Base-by-base conservation (phyloP, 2,113 vertebrate species). In the Platysternon megacephalum region DNA sequence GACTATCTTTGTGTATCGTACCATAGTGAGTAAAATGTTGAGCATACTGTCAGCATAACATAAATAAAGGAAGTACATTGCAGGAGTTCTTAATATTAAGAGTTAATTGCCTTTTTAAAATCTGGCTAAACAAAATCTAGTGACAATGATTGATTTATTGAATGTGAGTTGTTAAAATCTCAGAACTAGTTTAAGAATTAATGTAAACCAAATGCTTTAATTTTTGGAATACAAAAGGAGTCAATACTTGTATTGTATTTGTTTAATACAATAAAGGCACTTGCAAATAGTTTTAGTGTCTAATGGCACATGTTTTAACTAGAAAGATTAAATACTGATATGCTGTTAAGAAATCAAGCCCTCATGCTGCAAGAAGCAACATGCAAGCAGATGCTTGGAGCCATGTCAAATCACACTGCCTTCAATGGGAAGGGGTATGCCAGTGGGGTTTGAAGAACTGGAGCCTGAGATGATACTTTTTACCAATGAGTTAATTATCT, bases 261-360 rank as follows among this genome's bases (percentile, higher is more conserved):
- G 17, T 68, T 72, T 72, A 72, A 72, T 19, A 72, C 17, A 72
- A 39, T 72, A 87, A 96, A 68, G 4, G 49, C 51, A 89, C 2
- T 28, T 68, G 82, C 56, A 35, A 78, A 29, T 2, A 0, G 12
- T 48, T 94, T 92, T 89, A 42, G 26, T 42, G 87, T 65, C 89
- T 95, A 89, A 82, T 3, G 82, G 48, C 52, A 93, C 6, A 9
- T 53, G 51, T 91, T 91, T 79, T 74, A 90, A 39, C n/a, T 39
- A 61, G 19, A 4, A 92, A 35, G 74, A 81, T 65, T 55, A 53
- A 82, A 82, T 55, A 82, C n/a, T 82, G n/a, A 81, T 35, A 82
- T 53, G 48, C 39, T 42, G n/a, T 55, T 82, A 55, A 82, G 51
- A 53, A 55, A 53, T 53, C 90, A 93, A 42, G 87, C 12, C 21